Evolutionary conservation across 2,113 vertebrate species (phyloP).

Genomic region (Oostethus manadensis): DNA sequence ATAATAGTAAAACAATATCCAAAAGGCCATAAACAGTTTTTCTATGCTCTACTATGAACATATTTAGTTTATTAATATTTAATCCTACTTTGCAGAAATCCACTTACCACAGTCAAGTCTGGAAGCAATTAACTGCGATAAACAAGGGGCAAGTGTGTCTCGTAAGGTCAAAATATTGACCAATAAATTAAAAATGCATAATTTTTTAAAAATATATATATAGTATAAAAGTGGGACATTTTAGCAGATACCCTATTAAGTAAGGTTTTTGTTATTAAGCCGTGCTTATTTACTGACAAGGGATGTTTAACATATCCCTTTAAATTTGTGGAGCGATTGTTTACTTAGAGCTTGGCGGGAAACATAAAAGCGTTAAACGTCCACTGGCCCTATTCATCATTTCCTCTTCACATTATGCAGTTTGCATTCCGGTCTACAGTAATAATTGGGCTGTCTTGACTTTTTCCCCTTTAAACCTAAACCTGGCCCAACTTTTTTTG

Average conservation of each 20-base stretch:
- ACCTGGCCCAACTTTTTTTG: slow-evolving; percentile 12
- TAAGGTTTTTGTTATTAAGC: slow-evolving; percentile 7
- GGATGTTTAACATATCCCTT: slow-evolving; percentile 6
- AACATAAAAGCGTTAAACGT: slow-evolving; percentile 11
- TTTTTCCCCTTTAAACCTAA: slow-evolving; percentile 15
- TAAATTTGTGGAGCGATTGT: slow-evolving; percentile 15
- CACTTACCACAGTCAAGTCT: no score
- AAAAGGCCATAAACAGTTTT: no score
- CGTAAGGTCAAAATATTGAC: no score
- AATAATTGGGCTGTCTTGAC: neutral
- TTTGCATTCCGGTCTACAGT: slow-evolving; percentile 14
- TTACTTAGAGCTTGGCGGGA: slow-evolving; percentile 9
- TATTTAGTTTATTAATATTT: no score
- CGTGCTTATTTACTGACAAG: slow-evolving; percentile 8
- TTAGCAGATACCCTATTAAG: neutral
- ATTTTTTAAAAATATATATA: neutral
- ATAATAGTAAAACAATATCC: no score
- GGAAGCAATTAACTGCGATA: no score
- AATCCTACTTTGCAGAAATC: no score
- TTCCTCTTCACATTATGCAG: slow-evolving; percentile 24
- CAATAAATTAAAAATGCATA: neutral
- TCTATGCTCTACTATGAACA: no score
- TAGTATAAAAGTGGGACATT: no score
- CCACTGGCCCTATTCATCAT: slow-evolving; percentile 21
- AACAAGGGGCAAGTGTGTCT: no score